Conservation (phyloP, 2,797 vertebrate species). For the Sibirionetta formosa region DNA sequence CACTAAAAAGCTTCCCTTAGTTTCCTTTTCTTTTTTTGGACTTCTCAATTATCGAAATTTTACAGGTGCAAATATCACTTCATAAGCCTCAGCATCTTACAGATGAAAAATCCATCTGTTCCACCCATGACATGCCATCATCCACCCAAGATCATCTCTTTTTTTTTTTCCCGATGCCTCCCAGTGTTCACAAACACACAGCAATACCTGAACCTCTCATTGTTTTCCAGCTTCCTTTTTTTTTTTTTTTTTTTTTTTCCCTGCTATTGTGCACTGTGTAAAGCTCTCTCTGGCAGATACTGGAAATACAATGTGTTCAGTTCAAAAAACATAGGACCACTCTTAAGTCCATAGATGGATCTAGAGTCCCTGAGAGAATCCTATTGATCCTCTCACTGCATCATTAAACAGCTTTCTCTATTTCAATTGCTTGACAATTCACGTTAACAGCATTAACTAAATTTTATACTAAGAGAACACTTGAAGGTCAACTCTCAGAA, state of each 20-base stretch:
- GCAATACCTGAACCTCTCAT: not conserved
- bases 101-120: not conserved
- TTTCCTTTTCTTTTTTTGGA: not conserved
- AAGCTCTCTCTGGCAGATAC: not conserved
- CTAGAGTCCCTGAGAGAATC: no score
- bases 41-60: not conserved
- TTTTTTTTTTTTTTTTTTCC: no score
- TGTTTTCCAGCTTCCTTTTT: not conserved
- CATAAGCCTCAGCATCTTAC: not conserved
- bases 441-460: not conserved
- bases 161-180: not conserved
- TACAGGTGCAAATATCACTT: not conserved
- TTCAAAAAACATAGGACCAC: not conserved
- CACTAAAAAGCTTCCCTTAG: not conserved
- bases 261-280: not conserved
- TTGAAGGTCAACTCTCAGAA: not conserved
- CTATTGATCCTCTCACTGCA: not conserved
- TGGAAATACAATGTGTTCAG: not conserved
- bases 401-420: not conserved
- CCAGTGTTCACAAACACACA: not conserved
- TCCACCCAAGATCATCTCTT: not conserved
- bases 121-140: accelerated
- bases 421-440: not conserved
- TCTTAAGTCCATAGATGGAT: accelerated
- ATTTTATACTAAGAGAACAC: not conserved